Conservation (phyloP, 53 echinoderm and acorn worm genomes). For the Luidia sarsii region DNA sequence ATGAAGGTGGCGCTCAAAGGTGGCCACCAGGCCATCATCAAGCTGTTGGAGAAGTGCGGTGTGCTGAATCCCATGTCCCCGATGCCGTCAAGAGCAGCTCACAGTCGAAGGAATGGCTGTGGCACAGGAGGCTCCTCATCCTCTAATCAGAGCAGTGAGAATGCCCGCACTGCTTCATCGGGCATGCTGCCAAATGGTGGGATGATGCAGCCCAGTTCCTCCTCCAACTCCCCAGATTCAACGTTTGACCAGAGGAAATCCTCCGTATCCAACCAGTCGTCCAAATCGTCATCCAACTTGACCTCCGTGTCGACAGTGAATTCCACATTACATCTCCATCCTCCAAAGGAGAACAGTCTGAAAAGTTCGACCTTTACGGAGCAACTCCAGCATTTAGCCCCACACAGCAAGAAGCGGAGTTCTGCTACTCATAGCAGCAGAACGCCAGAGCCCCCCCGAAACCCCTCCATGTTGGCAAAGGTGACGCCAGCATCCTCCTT, state of each 20-base stretch:
- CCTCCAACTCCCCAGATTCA: conserved; percentile 95
- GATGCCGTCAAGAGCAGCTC: conserved; percentile 35
- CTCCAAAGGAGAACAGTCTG: conserved; percentile 51
- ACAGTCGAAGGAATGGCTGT: conserved; percentile 56
- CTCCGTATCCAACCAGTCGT: conserved; percentile 76
- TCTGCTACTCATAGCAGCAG: conserved; percentile 58
- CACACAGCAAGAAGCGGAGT: conserved; percentile 55
- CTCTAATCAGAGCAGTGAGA: conserved; percentile 79
- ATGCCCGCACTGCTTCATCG: conserved; percentile 56
- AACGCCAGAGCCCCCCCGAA: conserved; percentile 65
- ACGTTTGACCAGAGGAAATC: conserved; percentile 94
- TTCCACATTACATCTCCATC: conserved; percentile 72
- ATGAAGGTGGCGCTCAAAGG: conserved; percentile 99
- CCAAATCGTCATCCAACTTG: conserved; percentile 94
- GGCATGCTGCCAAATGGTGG: conserved; percentile 87
- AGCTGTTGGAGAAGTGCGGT: conserved; percentile 90
- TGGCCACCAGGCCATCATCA: conserved; percentile 82
- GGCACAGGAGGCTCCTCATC: conserved; percentile 78
- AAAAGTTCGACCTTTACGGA: conserved; percentile 82
- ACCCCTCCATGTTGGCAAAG: conserved; percentile 57
- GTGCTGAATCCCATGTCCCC: conserved; percentile 83
- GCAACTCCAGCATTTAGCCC: conserved; percentile 83
- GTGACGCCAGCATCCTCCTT: conserved; percentile 91
- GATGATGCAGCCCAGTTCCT: conserved; percentile 78
- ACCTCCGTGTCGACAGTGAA: conserved; percentile 83